Percentiles rank a stretch among this genome's conserved stretches.
These are phyloP conservation scores for Cetonia aurata DNA, from an alignment of 2,888 invertebrate genomes.

Conservation along the genomic window DNA sequence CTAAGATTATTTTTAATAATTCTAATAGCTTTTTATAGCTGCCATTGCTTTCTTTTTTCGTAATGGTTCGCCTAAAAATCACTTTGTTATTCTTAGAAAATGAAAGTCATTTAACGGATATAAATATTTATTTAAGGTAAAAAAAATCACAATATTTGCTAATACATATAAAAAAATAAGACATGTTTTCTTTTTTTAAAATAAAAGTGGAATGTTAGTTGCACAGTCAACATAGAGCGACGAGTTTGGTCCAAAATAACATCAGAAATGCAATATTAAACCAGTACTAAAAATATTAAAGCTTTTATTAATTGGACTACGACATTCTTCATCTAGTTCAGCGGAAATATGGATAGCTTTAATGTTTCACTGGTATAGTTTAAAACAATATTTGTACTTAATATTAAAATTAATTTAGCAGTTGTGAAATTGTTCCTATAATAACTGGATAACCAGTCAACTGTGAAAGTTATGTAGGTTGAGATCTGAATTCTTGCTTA, in stretches of 20 bases:
- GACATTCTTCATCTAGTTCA: too few relatives aligned
- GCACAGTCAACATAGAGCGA: constrained; percentile 43
- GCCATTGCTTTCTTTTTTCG: too few relatives aligned
- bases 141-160: constrained; percentile 50
- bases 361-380: too few relatives aligned
- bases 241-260: not conserved
- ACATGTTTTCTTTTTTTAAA: constrained; percentile 40
- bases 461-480: not conserved
- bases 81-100: constrained; percentile 1
- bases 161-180: constrained; percentile 43
- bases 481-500: constrained; percentile 17
- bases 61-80: too few relatives aligned
- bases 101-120: constrained; percentile 40
- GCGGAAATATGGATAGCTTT: too few relatives aligned
- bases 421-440: not conserved
- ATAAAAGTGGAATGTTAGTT: constrained; percentile 51
- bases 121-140: constrained; percentile 51
- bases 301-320: too few relatives aligned
- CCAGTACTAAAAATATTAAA: not conserved
- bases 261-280: constrained; percentile 9
- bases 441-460: not conserved
- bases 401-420: constrained; percentile 2
- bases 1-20: too few relatives aligned
- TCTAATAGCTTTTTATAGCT: too few relatives aligned
- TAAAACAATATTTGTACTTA: too few relatives aligned